Evolutionary conservation across 2,113 vertebrate species (phyloP).

Genomic region (Neodon shergylaensis): DNA sequence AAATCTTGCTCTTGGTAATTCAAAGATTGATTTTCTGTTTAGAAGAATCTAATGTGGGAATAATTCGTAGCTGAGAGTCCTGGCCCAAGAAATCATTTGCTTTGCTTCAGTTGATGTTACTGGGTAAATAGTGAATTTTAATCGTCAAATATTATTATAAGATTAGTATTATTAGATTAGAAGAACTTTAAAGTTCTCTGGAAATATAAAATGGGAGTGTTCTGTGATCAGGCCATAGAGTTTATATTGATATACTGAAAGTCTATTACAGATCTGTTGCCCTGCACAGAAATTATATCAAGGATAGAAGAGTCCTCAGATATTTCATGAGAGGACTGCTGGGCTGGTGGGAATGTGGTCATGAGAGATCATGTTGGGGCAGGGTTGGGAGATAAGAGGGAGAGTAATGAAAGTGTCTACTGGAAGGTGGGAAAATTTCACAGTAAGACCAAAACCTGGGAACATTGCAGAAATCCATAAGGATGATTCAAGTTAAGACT

Average conservation of each 20-base stretch:
- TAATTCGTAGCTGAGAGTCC: constrained; percentile 25
- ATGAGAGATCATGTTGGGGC: background rate
- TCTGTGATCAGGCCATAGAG: background rate
- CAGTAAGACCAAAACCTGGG: background rate
- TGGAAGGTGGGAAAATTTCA: background rate
- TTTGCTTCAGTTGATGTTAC: background rate
- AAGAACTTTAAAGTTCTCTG: background rate
- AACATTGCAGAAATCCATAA: background rate
- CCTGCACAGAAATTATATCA: background rate
- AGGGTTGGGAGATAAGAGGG: background rate
- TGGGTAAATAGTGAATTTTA: background rate
- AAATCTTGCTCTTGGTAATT: constrained; percentile 38
- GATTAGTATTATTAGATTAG: background rate
- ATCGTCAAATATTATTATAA: background rate
- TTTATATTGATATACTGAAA: background rate
- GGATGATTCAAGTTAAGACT: background rate
- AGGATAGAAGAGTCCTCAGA: background rate
- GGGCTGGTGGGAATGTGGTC: background rate
- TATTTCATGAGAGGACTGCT: background rate
- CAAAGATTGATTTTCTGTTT: constrained; percentile 24
- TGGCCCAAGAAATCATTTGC: background rate
- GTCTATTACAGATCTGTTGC: background rate
- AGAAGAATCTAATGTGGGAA: constrained; percentile 44
- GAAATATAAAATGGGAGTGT: background rate
- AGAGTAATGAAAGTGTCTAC: background rate